Percentiles rank a stretch among this genome's conserved stretches.
These are phyloP conservation scores for human (Homo sapiens) DNA, from an alignment of 2,113 vertebrate genomes.

Conservation along the genomic window GRCh38 chr14:84838001-84838500, in stretches of 20 bases:
- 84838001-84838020: not conserved
- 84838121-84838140: not conserved
- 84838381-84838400: not conserved
- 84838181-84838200: not conserved
- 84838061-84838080: not conserved
- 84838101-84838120: not conserved
- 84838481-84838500: not conserved
- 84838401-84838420: rapidly evolving
- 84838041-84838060: not conserved
- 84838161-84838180: not conserved
- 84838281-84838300: not conserved
- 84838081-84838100: not conserved
- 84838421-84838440: not conserved
- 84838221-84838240: not conserved
- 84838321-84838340: not conserved
- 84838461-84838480: not conserved
- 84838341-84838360: not conserved
- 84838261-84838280: not conserved
- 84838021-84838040: not conserved
- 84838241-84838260: not conserved
- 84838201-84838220: not conserved
- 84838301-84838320: not conserved
- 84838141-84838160: not conserved
- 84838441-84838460: not conserved
- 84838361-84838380: not conserved